These are phyloP conservation scores for Dryadula phaetusa DNA, from an alignment of 2,888 invertebrate species.

Conservation along the genomic window DNA sequence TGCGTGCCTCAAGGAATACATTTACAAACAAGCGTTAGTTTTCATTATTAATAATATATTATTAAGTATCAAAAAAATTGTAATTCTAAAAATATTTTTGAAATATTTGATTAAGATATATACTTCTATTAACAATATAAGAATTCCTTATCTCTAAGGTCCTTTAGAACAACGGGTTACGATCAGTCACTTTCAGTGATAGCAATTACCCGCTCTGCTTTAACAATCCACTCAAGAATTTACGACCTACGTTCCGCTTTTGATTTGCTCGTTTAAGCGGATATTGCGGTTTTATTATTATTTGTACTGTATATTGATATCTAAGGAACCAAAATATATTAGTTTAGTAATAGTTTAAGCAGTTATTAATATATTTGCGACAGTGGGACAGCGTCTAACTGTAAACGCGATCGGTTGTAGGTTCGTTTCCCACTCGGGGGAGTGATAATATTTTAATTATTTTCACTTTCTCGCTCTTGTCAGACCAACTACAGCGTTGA, in stretches of 20 bases:
- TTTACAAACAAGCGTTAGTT: not conserved
- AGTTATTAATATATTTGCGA: not conserved
- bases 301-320: conserved; percentile 9
- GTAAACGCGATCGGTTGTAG: no score
- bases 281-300: conserved; percentile 37
- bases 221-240: conserved; percentile 40
- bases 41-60: conserved; percentile 1
- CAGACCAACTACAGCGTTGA: no score
- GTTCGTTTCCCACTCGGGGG: no score
- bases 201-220: conserved; percentile 48
- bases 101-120: no score
- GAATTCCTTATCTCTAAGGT: not conserved
- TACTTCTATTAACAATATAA: not conserved
- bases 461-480: no score
- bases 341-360: not conserved
- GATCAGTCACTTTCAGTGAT: conserved; percentile 45
- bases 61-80: not conserved
- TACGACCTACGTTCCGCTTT: conserved; percentile 40
- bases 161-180: conserved; percentile 35
- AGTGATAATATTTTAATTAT: no score
- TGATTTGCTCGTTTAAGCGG: conserved; percentile 39
- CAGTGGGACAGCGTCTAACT: no score
- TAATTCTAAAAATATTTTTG: not conserved
- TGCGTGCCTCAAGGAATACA: not conserved
- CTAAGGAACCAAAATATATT: not conserved